Base-by-base conservation (phyloP, 2,888 invertebrate genomes). In the Zhengitettix transpicula region DNA sequence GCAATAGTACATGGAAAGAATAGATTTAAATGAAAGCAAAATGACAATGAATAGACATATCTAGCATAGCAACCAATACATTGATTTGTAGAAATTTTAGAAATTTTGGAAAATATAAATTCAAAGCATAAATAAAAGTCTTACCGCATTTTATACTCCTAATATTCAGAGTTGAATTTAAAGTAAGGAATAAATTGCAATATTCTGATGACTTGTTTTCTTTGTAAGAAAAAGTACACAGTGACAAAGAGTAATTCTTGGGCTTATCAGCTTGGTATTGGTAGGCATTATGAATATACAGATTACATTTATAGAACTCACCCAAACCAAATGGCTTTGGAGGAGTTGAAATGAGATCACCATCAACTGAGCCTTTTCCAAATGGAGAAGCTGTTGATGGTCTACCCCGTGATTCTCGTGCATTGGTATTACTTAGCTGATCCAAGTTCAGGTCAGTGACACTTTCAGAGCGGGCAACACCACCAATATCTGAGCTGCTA, bases 311-410 rank as follows among this genome's bases (percentile, higher is more conserved):
- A 56, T 73, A 75, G 77, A 66, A 75, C 85, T 79, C 80, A 90
- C 90, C 89, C 68, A 90, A 81, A 75, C 89, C 89, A 72, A 89
- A 89, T 7, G 88, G 84, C 75, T 89, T 89, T 57, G 85, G 79
- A 40, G 84, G 82, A 40, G 80, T 75, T 40, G 78, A 69, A 44
- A 78, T 71, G 16, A 60, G 41, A 57, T 81, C 81, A 0, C 73
- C 71, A 61, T 79, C 79, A 62, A 69, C 69, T 61, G 74, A 15
- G 8, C 78, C 73, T 58, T 61, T 61, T 11, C 79, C 80, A 71
- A 80, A 81, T 59, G 81, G 80, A 66, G 81, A 81, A 65, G 69
- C 69, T 42, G 60, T 53, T 14, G 61, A 62, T 8, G 58, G 63
- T 12, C 63, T 55, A 14, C 47, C 58, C 16, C 63, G 58, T n/a